Base-by-base conservation (phyloP, 2,113 vertebrate species). In the Puntigrus tetrazona region DNA sequence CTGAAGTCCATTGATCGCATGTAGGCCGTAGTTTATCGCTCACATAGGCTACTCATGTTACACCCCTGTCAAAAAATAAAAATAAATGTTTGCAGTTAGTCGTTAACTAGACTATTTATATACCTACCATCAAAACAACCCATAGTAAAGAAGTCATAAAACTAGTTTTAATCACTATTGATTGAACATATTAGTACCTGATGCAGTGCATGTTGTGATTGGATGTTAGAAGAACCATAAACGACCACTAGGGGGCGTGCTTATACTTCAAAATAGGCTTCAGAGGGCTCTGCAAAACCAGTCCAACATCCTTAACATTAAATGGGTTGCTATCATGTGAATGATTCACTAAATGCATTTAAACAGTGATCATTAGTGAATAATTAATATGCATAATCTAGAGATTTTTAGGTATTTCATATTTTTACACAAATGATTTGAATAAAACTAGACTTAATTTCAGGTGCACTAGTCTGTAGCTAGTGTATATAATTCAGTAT, bases 161-260 rank as follows among this genome's bases (percentile, higher is more conserved):
- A n/a, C n/a, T n/a, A n/a, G n/a, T 29, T 61, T 61, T 61, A 13
- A 63, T 13, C 61, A 63, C 31, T 63, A 31, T n/a, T 31, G 14
- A 18, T 65, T 16, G 31, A 18, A 8, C 2, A 6, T 27, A 27
- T 29, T 52, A 1, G 10, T 29, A 4, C 7, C 7, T 18, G 29
- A 63, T 14, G 16, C 7, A 67, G 20, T 41, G 20, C 36, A 70
- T 59, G 57, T n/a, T 72, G 10, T 25, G 69, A 72, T 41, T n/a
- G 20, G 1, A 5, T 25, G 34, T n/a, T 41, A 34, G 36, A 20
- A 36, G 16, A 65, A 25, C 2, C 5, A 7, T 16, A 65, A 63
- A 31, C 18, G 20, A 6, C 2, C 86, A 87, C 86, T 50, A 78
- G 86, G 78, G 16, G 72, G 78, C 78, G 52, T 20, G 41, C 34